Conservation (phyloP, 1,140 invertebrate species). For the Ectropis grisescens region DNA sequence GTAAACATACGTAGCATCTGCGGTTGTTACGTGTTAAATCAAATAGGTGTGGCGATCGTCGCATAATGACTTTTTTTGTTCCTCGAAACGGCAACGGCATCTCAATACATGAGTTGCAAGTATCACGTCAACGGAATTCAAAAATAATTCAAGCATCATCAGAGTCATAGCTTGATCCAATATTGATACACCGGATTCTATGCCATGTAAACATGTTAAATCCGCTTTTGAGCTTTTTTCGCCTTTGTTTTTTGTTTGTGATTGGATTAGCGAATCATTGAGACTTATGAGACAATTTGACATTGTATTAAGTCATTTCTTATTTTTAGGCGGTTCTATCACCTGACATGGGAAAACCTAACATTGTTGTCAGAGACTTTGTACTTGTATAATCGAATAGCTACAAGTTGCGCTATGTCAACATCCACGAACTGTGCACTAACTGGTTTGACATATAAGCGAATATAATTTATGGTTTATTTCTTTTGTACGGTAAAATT, state of each 20-base stretch:
- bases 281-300: slow-evolving; percentile 59
- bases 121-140: too few relatives aligned
- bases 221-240: slow-evolving; percentile 56
- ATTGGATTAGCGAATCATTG: slow-evolving; percentile 58
- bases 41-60: too few relatives aligned
- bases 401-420: not conserved
- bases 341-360: slow-evolving; percentile 27
- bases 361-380: slow-evolving; percentile 21
- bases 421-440: not conserved
- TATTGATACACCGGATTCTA: slow-evolving; percentile 44
- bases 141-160: slow-evolving; percentile 4
- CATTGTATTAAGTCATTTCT: slow-evolving; percentile 49
- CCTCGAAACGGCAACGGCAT: too few relatives aligned
- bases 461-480: not conserved
- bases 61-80: too few relatives aligned
- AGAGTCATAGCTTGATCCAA: slow-evolving; percentile 37
- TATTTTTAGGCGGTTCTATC: slow-evolving; percentile 48
- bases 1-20: too few relatives aligned
- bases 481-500: too few relatives aligned
- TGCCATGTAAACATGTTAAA: slow-evolving; percentile 49
- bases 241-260: slow-evolving; percentile 45
- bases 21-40: too few relatives aligned
- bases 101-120: too few relatives aligned
- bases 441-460: slow-evolving; percentile 1
- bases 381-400: not conserved